Evolutionary conservation across 2,888 invertebrate species (phyloP), one percentile per base, ranked within the genome.

Genomic region (Lamproptera curius): DNA sequence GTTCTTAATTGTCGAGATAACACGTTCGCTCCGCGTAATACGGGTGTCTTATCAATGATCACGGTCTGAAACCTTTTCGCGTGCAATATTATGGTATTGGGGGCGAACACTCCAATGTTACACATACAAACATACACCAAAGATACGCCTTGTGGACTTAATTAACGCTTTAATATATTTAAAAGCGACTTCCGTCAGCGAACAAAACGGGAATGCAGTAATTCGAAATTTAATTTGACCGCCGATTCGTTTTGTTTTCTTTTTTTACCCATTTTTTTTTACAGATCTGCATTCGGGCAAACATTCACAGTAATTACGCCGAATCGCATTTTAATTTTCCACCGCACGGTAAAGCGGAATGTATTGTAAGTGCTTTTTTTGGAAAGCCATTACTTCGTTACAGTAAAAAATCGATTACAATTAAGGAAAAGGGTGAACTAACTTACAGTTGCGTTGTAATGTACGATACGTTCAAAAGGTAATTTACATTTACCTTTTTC

Each of bases 181-280:
- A n/a, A 10, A 11, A 31, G 14, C 13, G 31, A 17, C 47, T 42
- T 20, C 26, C 38, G 46, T 17, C 42, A 43, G 48, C 38, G 17
- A 28, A 47, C 38, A 16, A 28, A 46, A 46, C 52, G 50, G 54
- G 56, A 63, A 55, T 56, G 59, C 60, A 64, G 72, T 73, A 74
- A 73, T 64, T 66, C 65, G 55, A 70, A 67, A 70, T 84, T 83
- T 77, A 80, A 83, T 70, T 31, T 71, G 69, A 72, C 63, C 65
- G 70, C 65, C 10, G 68, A 66, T 67, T 65, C 62, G 58, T 76
- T 48, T 82, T 77, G 42, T 72, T 64, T 20, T 57, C 72, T 64
- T 59, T 58, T 69, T 80, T 85, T 85, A 84, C 85, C n/a, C n/a
- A n/a, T n/a, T 73, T 64, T 59, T 58, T 69, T 80, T 85, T 85